Conservation (phyloP, 2,888 invertebrate genomes). For the Plagiodera versicolora region DNA sequence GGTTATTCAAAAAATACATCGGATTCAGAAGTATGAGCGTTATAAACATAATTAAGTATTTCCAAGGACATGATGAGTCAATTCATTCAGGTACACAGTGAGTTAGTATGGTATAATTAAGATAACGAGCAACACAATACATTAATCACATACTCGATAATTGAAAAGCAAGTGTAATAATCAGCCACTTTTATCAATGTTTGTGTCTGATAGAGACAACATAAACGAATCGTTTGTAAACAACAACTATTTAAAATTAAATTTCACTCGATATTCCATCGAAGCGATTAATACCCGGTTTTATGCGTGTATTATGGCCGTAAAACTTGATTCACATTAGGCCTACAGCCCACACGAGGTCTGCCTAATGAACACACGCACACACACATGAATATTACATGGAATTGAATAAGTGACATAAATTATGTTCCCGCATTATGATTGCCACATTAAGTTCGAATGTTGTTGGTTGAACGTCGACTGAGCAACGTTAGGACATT, state of each 20-base stretch:
- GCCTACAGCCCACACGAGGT: neutral
- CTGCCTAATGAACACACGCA: neutral
- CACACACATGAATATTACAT: no score
- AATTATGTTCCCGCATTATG: no score
- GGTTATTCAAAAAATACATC: no score
- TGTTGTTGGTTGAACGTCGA: no score
- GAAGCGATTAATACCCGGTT: neutral
- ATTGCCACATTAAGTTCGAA: no score
- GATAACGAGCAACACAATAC: neutral
- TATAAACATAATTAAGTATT: no score
- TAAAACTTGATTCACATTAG: no score
- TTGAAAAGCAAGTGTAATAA: conserved; percentile 17
- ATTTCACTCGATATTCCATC: neutral
- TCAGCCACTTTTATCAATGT: conserved; percentile 13
- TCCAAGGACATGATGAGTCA: no score
- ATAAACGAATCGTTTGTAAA: neutral
- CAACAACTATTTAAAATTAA: neutral
- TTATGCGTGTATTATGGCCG: neutral
- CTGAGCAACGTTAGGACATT: no score
- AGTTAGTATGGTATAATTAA: neutral
- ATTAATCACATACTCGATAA: conserved; percentile 6
- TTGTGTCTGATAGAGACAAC: conserved; percentile 2
- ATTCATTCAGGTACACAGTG: no score
- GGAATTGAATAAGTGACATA: neutral
- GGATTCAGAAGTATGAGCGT: no score